Base-by-base conservation (phyloP, 2,888 invertebrate genomes). In the Galeopsomyia nigrocyanea region DNA sequence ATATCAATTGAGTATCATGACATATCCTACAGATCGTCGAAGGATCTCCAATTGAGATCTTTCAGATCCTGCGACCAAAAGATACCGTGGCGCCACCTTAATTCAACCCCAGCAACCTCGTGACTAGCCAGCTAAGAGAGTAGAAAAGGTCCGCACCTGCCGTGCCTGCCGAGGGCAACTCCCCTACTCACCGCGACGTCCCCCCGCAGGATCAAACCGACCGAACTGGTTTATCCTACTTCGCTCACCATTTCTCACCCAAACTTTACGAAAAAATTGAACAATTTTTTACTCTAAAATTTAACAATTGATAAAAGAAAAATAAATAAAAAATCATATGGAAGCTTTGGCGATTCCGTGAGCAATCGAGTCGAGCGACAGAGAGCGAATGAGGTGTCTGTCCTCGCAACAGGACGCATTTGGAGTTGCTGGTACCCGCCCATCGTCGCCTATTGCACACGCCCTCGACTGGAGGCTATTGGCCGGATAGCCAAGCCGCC, bases 381-480 rank as follows among this genome's bases (percentile, higher is more conserved):
- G 39, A 39, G 13, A 39, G 39, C 13, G 39, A 39, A 39, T 39
- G 39, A 39, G 7, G 13, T 26, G 26, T 26, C 7, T 39, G 10
- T 10, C 13, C 71, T 79, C 79, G 78, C 79, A 79, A 39, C 39
- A 39, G 39, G 39, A 39, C 39, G 39, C 39, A 13, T 39, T 39
- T 39, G 10, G 13, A 39, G 39, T n/a, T 10, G 39, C 10, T 1
- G 1, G 39, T 39, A 39, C 7, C 5, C 39, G 39, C 39, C 39
- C 39, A 39, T 7, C 13, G 39, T 10, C 1, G 10, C 10, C 39
- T 39, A 39, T 26, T 13, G 64, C n/a, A 31, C 84, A 84, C 85
- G 85, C 86, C 85, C 84, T 81, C 83, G 81, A 80, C 5, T 22
- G 79, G 77, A 77, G 79, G 82, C 85, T 85, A 86, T 86, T 86